Base-by-base conservation (phyloP, 2,888 invertebrate genomes). In the Aporophyla lueneburgensis region DNA sequence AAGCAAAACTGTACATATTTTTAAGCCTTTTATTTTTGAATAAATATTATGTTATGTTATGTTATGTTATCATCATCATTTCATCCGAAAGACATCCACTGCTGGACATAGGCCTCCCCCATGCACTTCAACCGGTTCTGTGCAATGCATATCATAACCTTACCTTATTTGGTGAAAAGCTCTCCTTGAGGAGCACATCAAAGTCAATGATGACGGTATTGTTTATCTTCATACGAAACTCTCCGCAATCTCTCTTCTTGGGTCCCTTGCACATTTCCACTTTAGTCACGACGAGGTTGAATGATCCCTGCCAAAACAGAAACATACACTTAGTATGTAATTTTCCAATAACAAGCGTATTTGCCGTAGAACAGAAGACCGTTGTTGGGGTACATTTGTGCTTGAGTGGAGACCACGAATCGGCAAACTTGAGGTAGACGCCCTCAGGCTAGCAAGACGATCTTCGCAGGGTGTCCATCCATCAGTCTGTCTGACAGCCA, bases 251-350 rank as follows among this genome's bases (percentile, higher is more conserved):
- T 65, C 24, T 24, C 7, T 27, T 49, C 49, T 65, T 65, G 7
- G 65, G 65, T 49, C 65, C 65, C 65, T 65, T 65, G 19, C 49
- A 65, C 0, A 27, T 0, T 7, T 49, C 49, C 27, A 65, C 65
- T 65, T 5, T 65, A 65, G 49, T 65, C 65, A 65, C 12, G 12
- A 49, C 24, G 65, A 49, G 24, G 5, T 65, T 65, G 7, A 65
- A 65, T 49, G 49, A 27, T 7, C 65, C 65, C 65, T 65, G n/a
- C n/a, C n/a, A n/a, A n/a, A n/a, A n/a, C n/a, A n/a, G 43, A 2
- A 65, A 65, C 46, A 21, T 14, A 24, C 19, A 24, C 2, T 5
- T 19, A 65, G n/a, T 1, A 24, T 16, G 16, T 63, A 9, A 9
- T n/a, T n/a, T 43, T 9, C 40, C 7, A 63, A 63, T 43, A 14